Evolutionary conservation across 2,888 invertebrate species (phyloP).

Genomic region (Troides helena): DNA sequence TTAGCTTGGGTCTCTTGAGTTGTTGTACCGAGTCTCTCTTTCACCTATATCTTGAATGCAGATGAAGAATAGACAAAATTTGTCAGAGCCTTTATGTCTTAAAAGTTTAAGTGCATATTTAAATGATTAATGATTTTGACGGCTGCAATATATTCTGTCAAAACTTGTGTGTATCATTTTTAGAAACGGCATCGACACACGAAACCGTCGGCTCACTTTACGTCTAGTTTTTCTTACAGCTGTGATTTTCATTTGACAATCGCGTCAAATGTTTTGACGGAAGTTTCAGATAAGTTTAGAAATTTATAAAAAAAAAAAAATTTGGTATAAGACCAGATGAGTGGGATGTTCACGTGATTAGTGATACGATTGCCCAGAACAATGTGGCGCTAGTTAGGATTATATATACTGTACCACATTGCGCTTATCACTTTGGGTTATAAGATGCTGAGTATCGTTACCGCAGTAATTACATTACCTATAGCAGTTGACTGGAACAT

Average conservation of each 20-base stretch:
- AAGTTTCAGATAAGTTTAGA: slow-evolving; percentile 17
- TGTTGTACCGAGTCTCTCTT: no score
- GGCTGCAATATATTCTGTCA: slow-evolving; percentile 34
- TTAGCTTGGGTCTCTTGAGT: no score
- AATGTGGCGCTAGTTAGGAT: no score
- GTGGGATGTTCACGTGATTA: no score
- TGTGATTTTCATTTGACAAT: slow-evolving; percentile 22
- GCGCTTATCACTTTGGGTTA: no score
- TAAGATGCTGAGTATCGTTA: no score
- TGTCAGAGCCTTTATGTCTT: slow-evolving; percentile 8
- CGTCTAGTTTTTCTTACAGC: slow-evolving; percentile 14
- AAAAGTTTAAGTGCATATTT: slow-evolving; percentile 30
- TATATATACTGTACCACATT: no score
- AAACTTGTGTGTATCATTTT: slow-evolving; percentile 51
- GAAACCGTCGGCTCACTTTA: slow-evolving; percentile 46
- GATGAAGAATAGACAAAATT: neutral
- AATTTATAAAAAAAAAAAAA: slow-evolving; percentile 1
- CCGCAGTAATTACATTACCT: no score
- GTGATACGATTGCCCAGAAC: no score
- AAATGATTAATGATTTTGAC: slow-evolving; percentile 35
- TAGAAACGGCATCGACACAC: slow-evolving; percentile 61
- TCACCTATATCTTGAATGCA: no score
- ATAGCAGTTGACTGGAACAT: no score
- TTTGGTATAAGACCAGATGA: no score
- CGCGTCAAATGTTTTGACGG: slow-evolving; percentile 23